Evolutionary conservation across 2,113 vertebrate species (phyloP).

Genomic region (Myotis brandtii): DNA sequence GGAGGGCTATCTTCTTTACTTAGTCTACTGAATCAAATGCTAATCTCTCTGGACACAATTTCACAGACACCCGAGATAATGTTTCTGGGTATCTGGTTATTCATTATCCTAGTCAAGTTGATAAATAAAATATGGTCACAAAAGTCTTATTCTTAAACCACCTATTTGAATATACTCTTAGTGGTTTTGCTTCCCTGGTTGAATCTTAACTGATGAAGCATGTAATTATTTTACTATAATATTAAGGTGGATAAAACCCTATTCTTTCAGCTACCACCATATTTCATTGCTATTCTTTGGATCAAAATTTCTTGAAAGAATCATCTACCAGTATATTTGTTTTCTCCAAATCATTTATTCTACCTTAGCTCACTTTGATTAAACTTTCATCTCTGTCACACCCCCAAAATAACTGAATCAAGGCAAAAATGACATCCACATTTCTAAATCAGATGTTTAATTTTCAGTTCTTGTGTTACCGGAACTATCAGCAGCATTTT

Average conservation of each 20-base stretch:
- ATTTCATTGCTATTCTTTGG: neutral
- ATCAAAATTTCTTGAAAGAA: neutral
- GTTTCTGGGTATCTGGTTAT: neutral
- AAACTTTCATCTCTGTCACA: neutral
- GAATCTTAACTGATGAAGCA: neutral
- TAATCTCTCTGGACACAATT: neutral
- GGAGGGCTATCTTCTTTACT: neutral
- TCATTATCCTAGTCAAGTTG: neutral
- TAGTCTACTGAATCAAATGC: neutral
- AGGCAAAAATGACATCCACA: neutral
- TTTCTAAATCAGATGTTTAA: neutral
- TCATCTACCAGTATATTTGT: neutral
- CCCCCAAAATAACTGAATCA: neutral
- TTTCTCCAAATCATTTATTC: neutral
- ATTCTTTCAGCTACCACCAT: neutral
- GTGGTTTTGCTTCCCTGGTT: conserved; percentile 4
- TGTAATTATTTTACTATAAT: neutral
- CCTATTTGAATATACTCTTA: neutral
- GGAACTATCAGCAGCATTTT: neutral
- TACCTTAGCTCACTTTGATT: neutral
- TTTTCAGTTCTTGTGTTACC: neutral
- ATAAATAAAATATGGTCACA: neutral
- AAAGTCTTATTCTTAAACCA: neutral
- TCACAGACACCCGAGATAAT: neutral
- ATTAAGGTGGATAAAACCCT: neutral